Evolutionary conservation across 1,140 invertebrate species (phyloP).

Genomic region (Drosophila novamexicana): DNA sequence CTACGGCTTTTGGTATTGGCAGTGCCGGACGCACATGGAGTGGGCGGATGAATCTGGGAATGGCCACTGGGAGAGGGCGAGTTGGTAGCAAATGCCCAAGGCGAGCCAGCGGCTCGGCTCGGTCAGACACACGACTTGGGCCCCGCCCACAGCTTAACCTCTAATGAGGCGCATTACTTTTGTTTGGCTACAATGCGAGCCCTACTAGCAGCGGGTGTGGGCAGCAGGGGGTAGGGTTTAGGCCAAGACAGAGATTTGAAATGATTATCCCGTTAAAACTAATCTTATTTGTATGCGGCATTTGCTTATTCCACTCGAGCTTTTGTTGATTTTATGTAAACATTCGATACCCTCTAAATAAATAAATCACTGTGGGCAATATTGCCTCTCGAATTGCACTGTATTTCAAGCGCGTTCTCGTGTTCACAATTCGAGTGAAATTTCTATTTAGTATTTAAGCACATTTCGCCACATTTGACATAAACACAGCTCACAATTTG

Average conservation of each 20-base stretch:
- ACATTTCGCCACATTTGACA: neutral
- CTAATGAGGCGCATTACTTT: slow-evolving; percentile 81
- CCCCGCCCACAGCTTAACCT: slow-evolving; percentile 60
- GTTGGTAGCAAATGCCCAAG: slow-evolving; percentile 17
- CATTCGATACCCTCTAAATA: slow-evolving; percentile 45
- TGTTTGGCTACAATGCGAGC: slow-evolving; percentile 27
- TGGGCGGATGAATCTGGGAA: neutral
- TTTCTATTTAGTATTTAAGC: neutral
- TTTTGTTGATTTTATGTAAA: slow-evolving; percentile 72
- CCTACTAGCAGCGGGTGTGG: neutral
- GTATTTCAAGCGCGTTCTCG: slow-evolving; percentile 24
- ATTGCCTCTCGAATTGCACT: slow-evolving; percentile 29
- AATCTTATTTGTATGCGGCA: slow-evolving; percentile 50
- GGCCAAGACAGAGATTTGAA: slow-evolving; percentile 71
- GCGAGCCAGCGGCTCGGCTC: slow-evolving; percentile 20
- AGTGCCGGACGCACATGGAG: slow-evolving; percentile 7
- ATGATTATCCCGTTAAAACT: slow-evolving; percentile 79
- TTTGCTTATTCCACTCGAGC: neutral
- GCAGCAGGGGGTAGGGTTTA: neutral
- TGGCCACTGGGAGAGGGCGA: neutral
- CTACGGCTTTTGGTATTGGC: slow-evolving; percentile 11
- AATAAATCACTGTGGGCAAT: slow-evolving; percentile 53
- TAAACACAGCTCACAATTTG: too few species aligned
- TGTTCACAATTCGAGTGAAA: neutral
- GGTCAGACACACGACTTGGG: slow-evolving; percentile 23